A percentile compares a stretch with the other conserved stretches of the same genome.
Evolutionary conservation across 2,797 vertebrate species (phyloP).

Genomic region (Girardinus metallicus): DNA sequence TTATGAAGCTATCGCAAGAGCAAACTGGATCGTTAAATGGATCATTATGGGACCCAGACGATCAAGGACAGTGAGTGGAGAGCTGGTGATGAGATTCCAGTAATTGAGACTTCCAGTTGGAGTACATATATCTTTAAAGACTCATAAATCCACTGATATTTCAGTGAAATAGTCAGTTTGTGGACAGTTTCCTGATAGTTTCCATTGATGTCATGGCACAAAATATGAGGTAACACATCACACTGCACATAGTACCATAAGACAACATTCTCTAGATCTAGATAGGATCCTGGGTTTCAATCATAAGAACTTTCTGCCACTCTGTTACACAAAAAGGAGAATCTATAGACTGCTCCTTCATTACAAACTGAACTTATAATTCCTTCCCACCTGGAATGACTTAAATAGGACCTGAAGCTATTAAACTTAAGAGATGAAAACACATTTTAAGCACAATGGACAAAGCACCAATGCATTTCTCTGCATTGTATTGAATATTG

Average conservation of each 20-base stretch:
- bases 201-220: not conserved
- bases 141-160: not conserved
- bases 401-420: not conserved
- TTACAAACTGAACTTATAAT: not conserved
- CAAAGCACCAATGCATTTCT: not conserved
- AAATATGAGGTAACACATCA: not conserved
- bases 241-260: not conserved
- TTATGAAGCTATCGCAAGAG: conserved; percentile 39
- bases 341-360: not conserved
- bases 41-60: conserved; percentile 26
- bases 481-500: not conserved
- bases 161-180: not conserved
- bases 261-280: not conserved
- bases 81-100: not conserved
- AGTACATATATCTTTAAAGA: not conserved
- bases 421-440: not conserved
- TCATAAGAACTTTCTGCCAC: not conserved
- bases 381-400: not conserved
- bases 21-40: conserved; percentile 46
- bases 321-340: not conserved
- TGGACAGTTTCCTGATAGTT: not conserved
- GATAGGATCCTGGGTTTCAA: not conserved
- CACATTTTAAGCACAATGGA: not conserved
- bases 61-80: conserved; percentile 12
- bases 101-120: not conserved